These are phyloP conservation scores for Tipula helvola DNA, from an alignment of 2,888 invertebrate species.

Conservation along the genomic window DNA sequence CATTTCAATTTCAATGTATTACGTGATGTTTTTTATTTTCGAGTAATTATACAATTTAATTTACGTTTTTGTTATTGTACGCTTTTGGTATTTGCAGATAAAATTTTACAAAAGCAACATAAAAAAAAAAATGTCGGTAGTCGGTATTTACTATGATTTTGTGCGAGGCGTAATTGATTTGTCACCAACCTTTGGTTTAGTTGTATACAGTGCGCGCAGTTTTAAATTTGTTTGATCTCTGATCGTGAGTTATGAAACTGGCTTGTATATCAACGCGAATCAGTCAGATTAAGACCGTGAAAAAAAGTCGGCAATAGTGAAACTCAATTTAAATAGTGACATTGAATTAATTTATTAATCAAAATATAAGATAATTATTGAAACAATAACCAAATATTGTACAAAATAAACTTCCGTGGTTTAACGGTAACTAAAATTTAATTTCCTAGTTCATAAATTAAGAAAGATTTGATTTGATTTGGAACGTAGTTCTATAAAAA, in stretches of 20 bases:
- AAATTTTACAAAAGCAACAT: not conserved
- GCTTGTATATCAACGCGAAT: not conserved
- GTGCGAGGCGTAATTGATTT: not conserved
- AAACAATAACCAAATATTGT: too few species aligned
- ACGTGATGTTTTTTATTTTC: not conserved
- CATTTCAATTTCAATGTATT: not conserved
- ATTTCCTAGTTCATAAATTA: too few species aligned
- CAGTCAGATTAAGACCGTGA: not conserved
- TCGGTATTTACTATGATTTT: not conserved
- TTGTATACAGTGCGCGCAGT: not conserved
- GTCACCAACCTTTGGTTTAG: not conserved
- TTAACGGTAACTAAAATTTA: too few species aligned
- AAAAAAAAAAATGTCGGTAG: not conserved
- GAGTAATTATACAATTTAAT: not conserved
- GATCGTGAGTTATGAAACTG: not conserved
- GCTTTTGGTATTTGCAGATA: not conserved
- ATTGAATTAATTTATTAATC: too few species aligned
- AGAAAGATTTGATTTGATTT: too few species aligned
- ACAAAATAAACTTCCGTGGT: too few species aligned
- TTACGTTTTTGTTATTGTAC: not conserved
- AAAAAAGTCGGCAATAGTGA: too few species aligned
- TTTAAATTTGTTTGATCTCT: not conserved
- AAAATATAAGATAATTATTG: too few species aligned
- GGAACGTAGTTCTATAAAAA: too few species aligned
- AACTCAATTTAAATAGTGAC: too few species aligned